Evolutionary conservation across 2,797 vertebrate genomes (phyloP), one percentile per base, ranked within the genome.

Genomic region (Platyrinchus mystaceus): DNA sequence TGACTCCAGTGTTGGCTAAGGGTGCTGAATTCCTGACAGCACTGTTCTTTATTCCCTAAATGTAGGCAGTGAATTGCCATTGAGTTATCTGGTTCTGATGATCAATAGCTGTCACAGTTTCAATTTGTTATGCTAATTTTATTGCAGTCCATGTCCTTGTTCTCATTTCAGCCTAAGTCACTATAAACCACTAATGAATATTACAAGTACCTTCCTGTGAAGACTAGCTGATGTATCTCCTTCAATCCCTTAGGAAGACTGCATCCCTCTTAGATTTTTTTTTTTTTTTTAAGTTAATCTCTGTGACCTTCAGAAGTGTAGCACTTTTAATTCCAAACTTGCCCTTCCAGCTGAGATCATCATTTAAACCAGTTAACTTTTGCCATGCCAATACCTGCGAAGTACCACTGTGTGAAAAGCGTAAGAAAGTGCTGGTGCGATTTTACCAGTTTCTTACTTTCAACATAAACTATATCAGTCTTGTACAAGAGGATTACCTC

Each of bases 101-200:
- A 74, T 84, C 89, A 91, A 24, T 70, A 91, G 58, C 84, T 87
- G 85, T 95, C 89, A 87, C n/a, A 63, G 62, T 43, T 86, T 75
- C 76, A 66, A 88, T 95, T 93, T 69, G 12, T 93, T 93, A 90
- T 46, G 87, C 46, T 94, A 91, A 95, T 95, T 93, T 95, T 85
- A 82, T 87, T 87, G 73, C 82, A n/a, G 56, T 81, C 78, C 6
- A 0, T 79, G 95, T 85, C 92, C 95, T 93, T 92, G 84, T 93
- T 49, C 0, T 62, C 70, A 14, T 82, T 93, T 80, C 76, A 77
- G 59, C 50, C 64, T 80, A 76, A 84, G 88, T 75, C 87, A 46
- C 71, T 78, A 8, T 80, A 77, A 87, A 52, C 53, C n/a, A 34
- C 71, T 95, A 94, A 95, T 91, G 68, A 95, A 87, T 84, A 92